Percentiles rank a stretch among this genome's conserved stretches.
Evolutionary conservation across 2,797 vertebrate genomes (phyloP).

Genomic region (Anguilla anguilla): DNA sequence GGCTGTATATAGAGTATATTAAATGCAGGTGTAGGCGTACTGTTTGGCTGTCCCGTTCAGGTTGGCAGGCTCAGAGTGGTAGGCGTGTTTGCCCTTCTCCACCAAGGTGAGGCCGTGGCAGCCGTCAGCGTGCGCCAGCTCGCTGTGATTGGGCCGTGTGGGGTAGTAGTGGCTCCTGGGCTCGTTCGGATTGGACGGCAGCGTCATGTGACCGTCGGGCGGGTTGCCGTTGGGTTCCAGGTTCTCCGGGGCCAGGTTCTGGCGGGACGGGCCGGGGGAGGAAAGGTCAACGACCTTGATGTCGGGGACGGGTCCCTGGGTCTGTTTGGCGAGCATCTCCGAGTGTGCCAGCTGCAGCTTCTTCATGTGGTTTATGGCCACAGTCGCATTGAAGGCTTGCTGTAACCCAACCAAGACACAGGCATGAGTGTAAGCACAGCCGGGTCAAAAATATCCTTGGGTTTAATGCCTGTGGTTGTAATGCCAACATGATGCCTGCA

Average conservation of each 20-base stretch:
- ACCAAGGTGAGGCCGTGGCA: constrained; percentile 56
- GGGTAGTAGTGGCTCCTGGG: constrained; percentile 61
- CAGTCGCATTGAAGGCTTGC: constrained; percentile 90
- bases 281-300: constrained; percentile 64
- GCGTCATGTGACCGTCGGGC: constrained; percentile 56
- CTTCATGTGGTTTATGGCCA: constrained; percentile 92
- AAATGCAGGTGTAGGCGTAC: constrained; percentile 47
- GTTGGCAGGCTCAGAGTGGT: constrained; percentile 77
- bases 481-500: not conserved
- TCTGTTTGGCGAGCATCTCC: constrained; percentile 33
- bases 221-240: constrained; percentile 34
- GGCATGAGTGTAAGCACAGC: not conserved
- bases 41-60: constrained; percentile 70
- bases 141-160: constrained; percentile 28
- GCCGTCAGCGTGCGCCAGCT: constrained; percentile 42
- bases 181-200: constrained; percentile 61
- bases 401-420: constrained; percentile 55
- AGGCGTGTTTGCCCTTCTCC: constrained; percentile 70
- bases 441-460: not conserved
- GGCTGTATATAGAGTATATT: not conserved
- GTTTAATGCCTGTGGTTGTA: not conserved
- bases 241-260: constrained; percentile 37
- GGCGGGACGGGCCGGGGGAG: constrained; percentile 44
- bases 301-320: constrained; percentile 54
- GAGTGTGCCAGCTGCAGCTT: constrained; percentile 85